Percentiles rank a stretch among this genome's conserved stretches.
These are phyloP conservation scores for Chymomyza fuscimana DNA, from an alignment of 2,888 invertebrate species.

Conservation along the genomic window DNA sequence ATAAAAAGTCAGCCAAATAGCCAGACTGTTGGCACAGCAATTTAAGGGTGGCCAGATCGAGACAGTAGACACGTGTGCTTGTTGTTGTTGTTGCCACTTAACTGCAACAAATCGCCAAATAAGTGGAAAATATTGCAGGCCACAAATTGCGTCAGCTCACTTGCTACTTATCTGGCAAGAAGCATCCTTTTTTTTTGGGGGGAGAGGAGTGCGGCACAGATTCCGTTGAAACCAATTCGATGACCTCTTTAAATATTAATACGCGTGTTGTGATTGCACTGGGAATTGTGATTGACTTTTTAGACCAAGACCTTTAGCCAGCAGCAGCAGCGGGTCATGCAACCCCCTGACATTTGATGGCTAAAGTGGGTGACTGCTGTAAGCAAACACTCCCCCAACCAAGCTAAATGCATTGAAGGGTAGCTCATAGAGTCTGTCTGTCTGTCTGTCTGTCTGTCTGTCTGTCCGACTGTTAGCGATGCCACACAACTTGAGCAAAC, in stretches of 20 bases:
- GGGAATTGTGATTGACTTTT: constrained; percentile 79
- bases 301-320: constrained; percentile 46
- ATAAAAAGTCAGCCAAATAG: constrained; percentile 57
- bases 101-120: constrained; percentile 67
- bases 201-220: constrained; percentile 14
- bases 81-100: constrained; percentile 49
- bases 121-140: constrained; percentile 71
- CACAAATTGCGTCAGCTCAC: constrained; percentile 56
- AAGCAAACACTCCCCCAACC: constrained; percentile 4
- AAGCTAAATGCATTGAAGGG: constrained; percentile 36
- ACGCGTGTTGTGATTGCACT: constrained; percentile 76
- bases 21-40: constrained; percentile 48
- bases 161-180: constrained; percentile 49
- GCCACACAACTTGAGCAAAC: constrained; percentile 3
- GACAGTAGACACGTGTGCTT: constrained; percentile 25
- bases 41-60: constrained; percentile 11
- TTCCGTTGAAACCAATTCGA: constrained; percentile 64
- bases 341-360: constrained; percentile 31
- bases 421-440: constrained; percentile 24
- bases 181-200: constrained; percentile 22
- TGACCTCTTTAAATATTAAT: constrained; percentile 79
- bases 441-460: background rate
- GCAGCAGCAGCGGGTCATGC: background rate
- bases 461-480: background rate
- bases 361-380: constrained; percentile 1